Evolutionary conservation across 1,140 invertebrate species (phyloP).

Genomic region (Gryllus bimaculatus): DNA sequence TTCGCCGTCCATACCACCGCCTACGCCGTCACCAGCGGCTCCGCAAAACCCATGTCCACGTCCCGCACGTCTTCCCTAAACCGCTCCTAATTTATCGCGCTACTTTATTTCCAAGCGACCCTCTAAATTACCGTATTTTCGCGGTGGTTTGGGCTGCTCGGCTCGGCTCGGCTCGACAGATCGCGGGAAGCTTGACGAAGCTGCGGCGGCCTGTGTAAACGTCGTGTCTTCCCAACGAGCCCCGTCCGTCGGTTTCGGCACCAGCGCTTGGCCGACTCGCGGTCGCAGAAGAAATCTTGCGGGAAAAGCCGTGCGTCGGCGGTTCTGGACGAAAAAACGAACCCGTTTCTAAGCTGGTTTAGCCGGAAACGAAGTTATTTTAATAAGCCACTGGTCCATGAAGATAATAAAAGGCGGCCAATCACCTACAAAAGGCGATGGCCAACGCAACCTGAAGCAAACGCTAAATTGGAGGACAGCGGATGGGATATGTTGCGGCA

Average conservation of each 20-base stretch:
- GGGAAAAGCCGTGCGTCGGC: no score
- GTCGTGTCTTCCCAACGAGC: no score
- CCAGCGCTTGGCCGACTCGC: no score
- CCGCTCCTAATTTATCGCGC: not conserved
- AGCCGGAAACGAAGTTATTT: not conserved
- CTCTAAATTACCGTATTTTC: not conserved
- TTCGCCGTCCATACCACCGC: no score
- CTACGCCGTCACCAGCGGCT: no score
- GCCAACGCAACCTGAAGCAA: not conserved
- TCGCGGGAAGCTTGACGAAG: not conserved
- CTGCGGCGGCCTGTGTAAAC: no score
- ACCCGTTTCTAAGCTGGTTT: not conserved
- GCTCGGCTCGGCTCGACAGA: not conserved
- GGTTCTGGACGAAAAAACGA: not conserved
- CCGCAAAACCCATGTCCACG: not conserved
- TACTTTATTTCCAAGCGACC: not conserved
- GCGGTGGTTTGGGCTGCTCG: not conserved
- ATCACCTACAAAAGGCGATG: not conserved
- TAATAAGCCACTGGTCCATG: conserved; percentile 3
- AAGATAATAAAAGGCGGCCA: not conserved
- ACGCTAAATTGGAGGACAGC: no score
- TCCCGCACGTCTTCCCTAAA: not conserved
- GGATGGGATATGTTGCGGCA: no score
- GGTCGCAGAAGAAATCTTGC: no score
- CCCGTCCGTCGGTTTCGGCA: no score